These are phyloP conservation scores for Caenorhabditis uteleia DNA, from an alignment of 2,888 invertebrate genomes.

Conservation along the genomic window DNA sequence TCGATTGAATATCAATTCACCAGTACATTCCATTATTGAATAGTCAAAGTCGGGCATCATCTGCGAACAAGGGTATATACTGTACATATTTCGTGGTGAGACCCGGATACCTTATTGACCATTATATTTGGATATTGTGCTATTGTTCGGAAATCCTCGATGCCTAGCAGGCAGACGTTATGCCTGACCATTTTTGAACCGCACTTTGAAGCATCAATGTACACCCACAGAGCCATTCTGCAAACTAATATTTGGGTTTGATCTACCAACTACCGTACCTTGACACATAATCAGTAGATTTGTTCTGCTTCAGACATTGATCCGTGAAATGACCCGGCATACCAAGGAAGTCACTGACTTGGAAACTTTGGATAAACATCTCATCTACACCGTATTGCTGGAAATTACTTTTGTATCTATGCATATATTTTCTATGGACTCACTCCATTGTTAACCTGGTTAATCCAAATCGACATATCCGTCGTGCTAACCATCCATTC, in stretches of 20 bases:
- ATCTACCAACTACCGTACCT: conserved; percentile 17
- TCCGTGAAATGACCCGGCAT: conserved; percentile 49
- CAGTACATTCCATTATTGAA: conserved; percentile 41
- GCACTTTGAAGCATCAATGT: conserved; percentile 16
- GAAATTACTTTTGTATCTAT: neutral
- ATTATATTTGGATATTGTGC: conserved; percentile 29
- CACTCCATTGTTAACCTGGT: conserved; percentile 18
- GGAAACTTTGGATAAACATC: conserved; percentile 20
- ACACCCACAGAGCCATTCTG: conserved; percentile 32
- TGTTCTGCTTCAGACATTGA: conserved; percentile 32
- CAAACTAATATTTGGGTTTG: neutral
- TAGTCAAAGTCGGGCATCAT: conserved; percentile 45
- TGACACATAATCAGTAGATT: conserved; percentile 37
- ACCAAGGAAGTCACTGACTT: conserved; percentile 13
- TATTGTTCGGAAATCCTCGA: conserved; percentile 30
- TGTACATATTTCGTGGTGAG: neutral
- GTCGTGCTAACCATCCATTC: conserved; percentile 40
- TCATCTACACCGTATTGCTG: conserved; percentile 40
- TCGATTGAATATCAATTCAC: conserved; percentile 44
- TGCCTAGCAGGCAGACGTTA: conserved; percentile 36
- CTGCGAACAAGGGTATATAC: conserved; percentile 9
- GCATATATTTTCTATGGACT: too few species aligned
- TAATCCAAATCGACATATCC: conserved; percentile 25
- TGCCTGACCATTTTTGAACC: conserved; percentile 17
- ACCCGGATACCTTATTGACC: conserved; percentile 38